Conservation (phyloP, 2,113 vertebrate species). For the Microtus ochrogaster region DNA sequence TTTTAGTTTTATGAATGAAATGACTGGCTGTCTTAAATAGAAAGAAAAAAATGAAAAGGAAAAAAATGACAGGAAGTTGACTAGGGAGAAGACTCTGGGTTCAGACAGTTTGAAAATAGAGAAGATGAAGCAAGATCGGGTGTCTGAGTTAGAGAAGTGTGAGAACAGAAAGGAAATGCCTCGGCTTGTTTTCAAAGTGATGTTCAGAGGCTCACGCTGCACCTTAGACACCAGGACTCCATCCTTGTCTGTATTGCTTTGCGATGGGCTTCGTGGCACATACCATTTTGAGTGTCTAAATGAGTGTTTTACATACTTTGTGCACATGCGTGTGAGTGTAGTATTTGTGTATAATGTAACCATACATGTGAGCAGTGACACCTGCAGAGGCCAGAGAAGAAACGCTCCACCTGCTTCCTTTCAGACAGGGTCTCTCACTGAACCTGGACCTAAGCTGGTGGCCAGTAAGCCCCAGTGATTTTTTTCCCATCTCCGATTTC, state of each 20-base stretch:
- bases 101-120: conserved; percentile 62
- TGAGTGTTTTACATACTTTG: neutral
- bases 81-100: neutral
- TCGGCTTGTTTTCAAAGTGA: neutral
- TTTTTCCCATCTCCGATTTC: no score
- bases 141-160: conserved; percentile 8
- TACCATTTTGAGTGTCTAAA: neutral
- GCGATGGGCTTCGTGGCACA: neutral
- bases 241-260: neutral
- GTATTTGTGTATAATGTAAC: neutral
- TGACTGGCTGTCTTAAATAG: conserved; percentile 6
- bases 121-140: neutral
- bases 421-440: neutral
- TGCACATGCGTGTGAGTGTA: no score
- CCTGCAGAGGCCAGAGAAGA: neutral
- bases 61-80: conserved; percentile 42
- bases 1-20: conserved; percentile 51
- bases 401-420: neutral
- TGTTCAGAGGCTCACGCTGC: neutral
- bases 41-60: neutral
- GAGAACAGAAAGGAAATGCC: conserved; percentile 35
- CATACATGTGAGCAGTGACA: no score
- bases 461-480: neutral
- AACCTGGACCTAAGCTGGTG: no score
- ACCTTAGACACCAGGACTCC: neutral